Percentiles rank a stretch among this genome's conserved stretches.
phyloP scores from a whole-genome alignment of 2,888 invertebrate species.

The Agrenia bidenticulata region DNA sequence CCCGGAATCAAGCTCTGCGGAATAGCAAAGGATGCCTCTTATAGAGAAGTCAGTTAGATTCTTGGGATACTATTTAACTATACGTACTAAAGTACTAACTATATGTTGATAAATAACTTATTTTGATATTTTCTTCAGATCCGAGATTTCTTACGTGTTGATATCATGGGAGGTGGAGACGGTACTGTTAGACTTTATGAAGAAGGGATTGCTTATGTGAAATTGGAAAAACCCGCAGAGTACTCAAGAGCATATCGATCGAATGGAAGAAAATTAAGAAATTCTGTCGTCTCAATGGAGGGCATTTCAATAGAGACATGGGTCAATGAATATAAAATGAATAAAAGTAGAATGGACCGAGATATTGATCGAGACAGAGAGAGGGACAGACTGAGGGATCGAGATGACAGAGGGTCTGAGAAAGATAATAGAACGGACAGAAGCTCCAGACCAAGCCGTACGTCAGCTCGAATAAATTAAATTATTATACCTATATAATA shows the following conservation, averaged over 20 bases:
- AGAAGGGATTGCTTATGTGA: constrained; percentile 46
- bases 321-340: constrained; percentile 40
- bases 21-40: constrained; percentile 48
- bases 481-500: too few species aligned
- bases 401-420: constrained; percentile 22
- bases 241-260: constrained; percentile 42
- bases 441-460: constrained; percentile 42
- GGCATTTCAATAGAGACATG: constrained; percentile 40
- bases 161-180: constrained; percentile 49
- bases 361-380: constrained; percentile 45
- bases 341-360: constrained; percentile 40
- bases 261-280: constrained; percentile 44
- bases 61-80: too few species aligned
- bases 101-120: too few species aligned
- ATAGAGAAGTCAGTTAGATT: constrained; percentile 38
- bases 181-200: constrained; percentile 49
- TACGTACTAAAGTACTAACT: too few species aligned
- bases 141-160: constrained; percentile 49
- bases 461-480: constrained; percentile 23
- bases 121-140: constrained; percentile 23
- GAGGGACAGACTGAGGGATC: constrained; percentile 37
- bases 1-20: constrained; percentile 46
- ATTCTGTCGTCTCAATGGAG: constrained; percentile 38
- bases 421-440: constrained; percentile 37
- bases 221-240: constrained; percentile 44